Evolutionary conservation across 2,113 vertebrate species (phyloP).

Genomic region (Channa maculata): DNA sequence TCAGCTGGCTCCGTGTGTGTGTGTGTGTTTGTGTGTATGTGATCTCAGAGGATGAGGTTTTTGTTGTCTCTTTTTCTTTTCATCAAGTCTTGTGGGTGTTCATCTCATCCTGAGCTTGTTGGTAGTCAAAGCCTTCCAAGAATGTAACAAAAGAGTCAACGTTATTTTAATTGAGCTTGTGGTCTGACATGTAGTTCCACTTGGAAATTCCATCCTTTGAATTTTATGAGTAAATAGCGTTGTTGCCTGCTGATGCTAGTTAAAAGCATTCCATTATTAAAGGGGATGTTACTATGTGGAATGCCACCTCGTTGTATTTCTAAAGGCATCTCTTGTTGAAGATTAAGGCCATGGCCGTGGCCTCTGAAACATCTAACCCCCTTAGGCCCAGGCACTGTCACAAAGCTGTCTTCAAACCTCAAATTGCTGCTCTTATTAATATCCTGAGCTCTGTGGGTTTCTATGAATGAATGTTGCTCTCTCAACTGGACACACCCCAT

Average conservation of each 20-base stretch:
- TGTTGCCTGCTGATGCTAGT: constrained; percentile 60
- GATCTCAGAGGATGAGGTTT: constrained; percentile 20
- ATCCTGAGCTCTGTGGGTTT: constrained; percentile 50
- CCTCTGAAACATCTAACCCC: constrained; percentile 49
- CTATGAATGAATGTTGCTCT: constrained; percentile 49
- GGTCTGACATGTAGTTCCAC: constrained; percentile 69
- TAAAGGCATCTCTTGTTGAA: constrained; percentile 37
- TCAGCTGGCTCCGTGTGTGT: constrained; percentile 56
- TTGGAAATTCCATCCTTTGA: constrained; percentile 77
- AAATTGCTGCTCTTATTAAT: constrained; percentile 75
- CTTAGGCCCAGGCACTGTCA: constrained; percentile 47
- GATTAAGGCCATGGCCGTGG: constrained; percentile 23
- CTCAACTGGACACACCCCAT: constrained; percentile 48
- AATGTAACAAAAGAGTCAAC: constrained; percentile 42
- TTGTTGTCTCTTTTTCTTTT: constrained; percentile 27
- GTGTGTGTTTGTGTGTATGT: constrained; percentile 4
- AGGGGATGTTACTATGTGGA: constrained; percentile 62
- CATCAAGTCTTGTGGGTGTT: constrained; percentile 51
- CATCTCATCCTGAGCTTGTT: constrained; percentile 45
- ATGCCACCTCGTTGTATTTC: constrained; percentile 31
- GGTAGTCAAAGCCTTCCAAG: constrained; percentile 52
- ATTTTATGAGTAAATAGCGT: constrained; percentile 72
- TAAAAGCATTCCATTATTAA: constrained; percentile 74
- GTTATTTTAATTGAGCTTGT: constrained; percentile 72
- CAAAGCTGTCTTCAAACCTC: constrained; percentile 65